These are phyloP conservation scores for Noctilio leporinus DNA, from an alignment of 2,113 vertebrate genomes.

Conservation along the genomic window DNA sequence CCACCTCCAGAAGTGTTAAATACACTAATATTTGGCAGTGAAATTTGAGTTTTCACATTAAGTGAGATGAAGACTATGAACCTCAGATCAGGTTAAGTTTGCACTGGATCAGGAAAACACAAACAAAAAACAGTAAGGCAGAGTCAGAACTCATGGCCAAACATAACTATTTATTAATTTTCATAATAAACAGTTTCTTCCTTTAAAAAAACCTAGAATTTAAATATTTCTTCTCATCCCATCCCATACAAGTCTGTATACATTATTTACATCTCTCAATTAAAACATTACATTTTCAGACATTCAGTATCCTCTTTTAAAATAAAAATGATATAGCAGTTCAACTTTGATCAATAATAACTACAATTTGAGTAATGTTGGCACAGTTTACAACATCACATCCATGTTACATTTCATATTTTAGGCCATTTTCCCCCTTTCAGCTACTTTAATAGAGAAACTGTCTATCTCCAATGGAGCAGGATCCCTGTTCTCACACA, in stretches of 20 bases:
- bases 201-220: conserved; percentile 77
- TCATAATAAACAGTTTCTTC: conserved; percentile 85
- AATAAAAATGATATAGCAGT: conserved; percentile 62
- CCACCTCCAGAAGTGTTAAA: not conserved
- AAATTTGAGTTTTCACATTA: not conserved
- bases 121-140: not conserved
- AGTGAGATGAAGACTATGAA: not conserved
- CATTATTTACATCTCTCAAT: conserved; percentile 86
- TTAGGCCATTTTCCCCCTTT: conserved; percentile 7
- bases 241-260: conserved; percentile 81
- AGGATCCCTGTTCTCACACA: not conserved
- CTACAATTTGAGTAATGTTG: conserved; percentile 64
- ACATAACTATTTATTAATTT: conserved; percentile 88
- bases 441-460: not conserved
- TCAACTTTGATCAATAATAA: conserved; percentile 59
- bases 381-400: conserved; percentile 72
- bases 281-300: conserved; percentile 76
- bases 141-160: conserved; percentile 75
- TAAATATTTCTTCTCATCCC: conserved; percentile 80
- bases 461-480: not conserved
- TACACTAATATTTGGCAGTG: not conserved
- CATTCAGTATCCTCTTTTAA: conserved; percentile 67
- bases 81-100: not conserved
- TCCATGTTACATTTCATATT: conserved; percentile 13
- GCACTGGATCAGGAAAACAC: not conserved